Evolutionary conservation across 2,113 vertebrate species (phyloP), one percentile per base, ranked within the genome.

Genomic region (Butorides virescens): DNA sequence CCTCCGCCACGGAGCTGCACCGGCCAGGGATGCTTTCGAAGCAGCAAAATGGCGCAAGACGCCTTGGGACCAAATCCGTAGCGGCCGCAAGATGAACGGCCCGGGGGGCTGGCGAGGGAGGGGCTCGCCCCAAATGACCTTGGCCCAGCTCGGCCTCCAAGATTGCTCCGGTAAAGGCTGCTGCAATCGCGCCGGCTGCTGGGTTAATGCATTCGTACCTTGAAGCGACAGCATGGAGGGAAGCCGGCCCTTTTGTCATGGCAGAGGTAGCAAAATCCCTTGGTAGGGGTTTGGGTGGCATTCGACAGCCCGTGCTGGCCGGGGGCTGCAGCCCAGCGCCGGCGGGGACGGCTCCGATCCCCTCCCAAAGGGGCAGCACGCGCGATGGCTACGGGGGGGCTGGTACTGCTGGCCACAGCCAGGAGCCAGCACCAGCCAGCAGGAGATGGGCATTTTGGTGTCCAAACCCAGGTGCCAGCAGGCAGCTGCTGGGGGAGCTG

Each of bases 1-100:
- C 58, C n/a, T 16, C 36, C 25, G n/a, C 16, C 29, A 7, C 12
- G 1, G 37, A n/a, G 47, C 65, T 8, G 34, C 30, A 5, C 25
- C 1, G 3, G 17, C 0, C 1, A 32, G 22, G 0, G 66, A 47
- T 2, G 1, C 5, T 26, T 26, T 6, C 25, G 46, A 25, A 53
- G 86, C 37, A 25, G 26, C 15, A 44, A 44, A 61, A 2, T 39
- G 36, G 42, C 16, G 0, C 7, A 17, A 46, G 26, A 13, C 34
- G 29, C 53, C 18, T 49, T 2, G 11, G 52, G 75, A n/a, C 20
- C 62, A 34, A 47, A 59, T 39, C 58, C 72, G 26, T 5, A 12
- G 17, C 56, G 17, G 58, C 36, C 36, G 80, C 70, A 58, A 22
- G 72, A 47, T 4, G 32, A 42, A 5, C 42, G 36, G 30, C 36